Base-by-base conservation (phyloP, 2,888 invertebrate species). In the Cephus sareptanus region DNA sequence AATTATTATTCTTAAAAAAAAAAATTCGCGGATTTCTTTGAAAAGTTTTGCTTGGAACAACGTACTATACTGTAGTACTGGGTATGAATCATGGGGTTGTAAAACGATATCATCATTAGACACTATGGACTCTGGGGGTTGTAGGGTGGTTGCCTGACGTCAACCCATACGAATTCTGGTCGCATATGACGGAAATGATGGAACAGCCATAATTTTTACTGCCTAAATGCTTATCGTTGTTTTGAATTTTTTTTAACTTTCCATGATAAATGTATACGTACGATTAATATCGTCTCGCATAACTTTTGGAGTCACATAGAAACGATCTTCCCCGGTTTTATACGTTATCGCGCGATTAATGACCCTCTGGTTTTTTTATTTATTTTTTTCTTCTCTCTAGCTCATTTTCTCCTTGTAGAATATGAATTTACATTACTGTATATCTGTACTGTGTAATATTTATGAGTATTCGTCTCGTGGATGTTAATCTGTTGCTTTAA, bases 1-100 rank as follows among this genome's bases (percentile, higher is more conserved):
- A 37, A 37, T 37, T 37, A 37, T 37, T 37, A 37, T 4, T 37
- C 3, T 12, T 4, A 2, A 12, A 13, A 35, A 12, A 13, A 35
- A 0, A 35, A 37, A 1, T 37, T 13, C 0, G 1, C 35, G 4
- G 4, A 13, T 37, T 35, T 35, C 23, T 15, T 40, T 15, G 0
- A 40, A 40, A 40, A 40, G 6, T 6, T 40, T 40, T 15, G 23
- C 6, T 40, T 6, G 6, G 15, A 0, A 23, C 4, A 40, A 23
- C 40, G 6, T 1, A 15, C 6, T 56, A 1, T 56, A 40, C 40
- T 40, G 23, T 9, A 56, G 9, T 23, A 23, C 23, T 9, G 79
- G 80, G 79, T 83, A 87, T 88, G 89, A 90, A 87, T 89, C 88
- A 87, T 85, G 81, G 81, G 83, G 83, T 85, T 85, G 82, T 87